Evolutionary conservation across 2,888 invertebrate species (phyloP), one percentile per base, ranked within the genome.

Genomic region (Caenorhabditis sp.): DNA sequence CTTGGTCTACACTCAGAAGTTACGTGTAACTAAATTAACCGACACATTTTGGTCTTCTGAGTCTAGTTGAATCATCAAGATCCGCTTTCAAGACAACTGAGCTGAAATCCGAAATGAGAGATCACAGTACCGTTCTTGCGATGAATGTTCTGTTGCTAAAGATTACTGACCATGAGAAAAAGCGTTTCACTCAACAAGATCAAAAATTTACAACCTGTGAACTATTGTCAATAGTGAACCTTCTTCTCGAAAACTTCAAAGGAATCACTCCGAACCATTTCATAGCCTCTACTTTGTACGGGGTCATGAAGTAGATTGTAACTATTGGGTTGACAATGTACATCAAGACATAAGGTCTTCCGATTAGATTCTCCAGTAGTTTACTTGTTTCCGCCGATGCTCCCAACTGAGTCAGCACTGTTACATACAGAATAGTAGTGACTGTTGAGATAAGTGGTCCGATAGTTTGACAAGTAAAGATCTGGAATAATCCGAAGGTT

Each of bases 271-370:
- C 24, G 5, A 59, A 59, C 59, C 59, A 59, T 59, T 35, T 35
- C 5, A 14, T 22, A 49, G 41, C 16, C 10, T 38, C 70, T 0
- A 14, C 26, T 28, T 61, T 47, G 38, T 74, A 74, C 4, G 73
- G 73, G 1, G 54, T 7, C 19, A 74, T 54, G 41, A 54, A 54
- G 5, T 24, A 35, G 5, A 63, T 14, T 12, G 73, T 74, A 19
- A 74, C 54, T 2, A 74, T 51, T 28, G 73, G 73, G 54, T 74
- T 74, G 4, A 74, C n/a, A 47, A 64, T 14, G 4, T 26, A 38
- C 63, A 64, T 54, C n/a, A 61, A 14, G 0, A 47, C 54, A 5
- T 31, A 26, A 10, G 73, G 73, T 24, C 51, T 51, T n/a, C 49
- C 12, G 24, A 73, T 73, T 3, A 61, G 1, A 51, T 73, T 73